Conservation (phyloP, 2,797 vertebrate species). For the Siniperca obscura region DNA sequence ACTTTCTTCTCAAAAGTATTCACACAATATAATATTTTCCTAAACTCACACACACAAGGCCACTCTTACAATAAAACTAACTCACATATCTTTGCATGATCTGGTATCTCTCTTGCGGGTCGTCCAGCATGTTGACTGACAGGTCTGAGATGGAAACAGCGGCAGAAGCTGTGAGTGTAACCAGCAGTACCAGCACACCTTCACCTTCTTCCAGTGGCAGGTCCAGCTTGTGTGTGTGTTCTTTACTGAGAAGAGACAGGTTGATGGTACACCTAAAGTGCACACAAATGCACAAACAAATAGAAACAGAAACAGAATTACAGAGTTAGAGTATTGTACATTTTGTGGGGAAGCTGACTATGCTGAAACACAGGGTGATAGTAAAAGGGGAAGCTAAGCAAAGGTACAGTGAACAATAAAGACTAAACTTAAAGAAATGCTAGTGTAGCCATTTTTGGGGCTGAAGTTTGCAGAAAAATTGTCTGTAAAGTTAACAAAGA, state of each 20-base stretch:
- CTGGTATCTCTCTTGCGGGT: conserved; percentile 90
- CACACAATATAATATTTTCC: neutral
- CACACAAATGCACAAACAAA: conserved; percentile 41
- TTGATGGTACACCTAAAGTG: conserved; percentile 92
- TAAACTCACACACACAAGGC: conserved; percentile 29
- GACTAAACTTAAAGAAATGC: conserved; percentile 13
- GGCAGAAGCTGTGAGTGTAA: conserved; percentile 94
- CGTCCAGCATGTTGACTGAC: conserved; percentile 91
- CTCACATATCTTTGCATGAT: conserved; percentile 96
- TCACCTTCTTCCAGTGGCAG: conserved; percentile 91
- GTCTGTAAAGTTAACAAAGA: conserved; percentile 3
- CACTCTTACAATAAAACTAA: conserved; percentile 34
- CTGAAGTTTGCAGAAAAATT: conserved; percentile 20
- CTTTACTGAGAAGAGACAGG: conserved; percentile 91
- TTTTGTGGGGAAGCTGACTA: conserved; percentile 1
- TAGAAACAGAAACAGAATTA: neutral
- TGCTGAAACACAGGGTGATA: conserved; percentile 6
- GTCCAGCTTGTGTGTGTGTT: conserved; percentile 95
- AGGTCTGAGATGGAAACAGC: conserved; percentile 94
- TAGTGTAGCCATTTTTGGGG: neutral
- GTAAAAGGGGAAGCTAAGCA: conserved; percentile 5
- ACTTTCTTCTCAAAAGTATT: conserved; percentile 4
- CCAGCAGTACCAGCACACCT: conserved; percentile 92
- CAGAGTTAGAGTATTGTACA: neutral
- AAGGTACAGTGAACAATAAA: neutral